Percentiles rank a stretch among this genome's conserved stretches.
Evolutionary conservation across 2,888 invertebrate species (phyloP).

Genomic region (Hecatera dysodea): DNA sequence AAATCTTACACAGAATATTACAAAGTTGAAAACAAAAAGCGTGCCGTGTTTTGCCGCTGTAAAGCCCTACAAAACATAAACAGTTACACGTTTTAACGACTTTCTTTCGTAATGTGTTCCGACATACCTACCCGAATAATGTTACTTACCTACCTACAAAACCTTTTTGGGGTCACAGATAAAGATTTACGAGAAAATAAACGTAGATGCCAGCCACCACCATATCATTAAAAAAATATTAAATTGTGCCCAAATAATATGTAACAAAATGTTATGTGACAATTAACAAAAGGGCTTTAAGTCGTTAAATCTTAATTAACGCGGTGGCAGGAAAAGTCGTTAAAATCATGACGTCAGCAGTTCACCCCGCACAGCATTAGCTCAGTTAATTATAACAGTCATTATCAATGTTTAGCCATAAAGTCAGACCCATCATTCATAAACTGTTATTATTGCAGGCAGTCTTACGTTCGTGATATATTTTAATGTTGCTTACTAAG

Average conservation of each 20-base stretch:
- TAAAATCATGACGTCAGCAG: constrained; percentile 77
- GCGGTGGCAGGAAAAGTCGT: constrained; percentile 73
- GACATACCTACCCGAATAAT: constrained; percentile 24
- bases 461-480: constrained; percentile 48
- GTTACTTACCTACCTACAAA: constrained; percentile 26
- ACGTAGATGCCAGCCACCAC: constrained; percentile 12
- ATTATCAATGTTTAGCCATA: constrained; percentile 69
- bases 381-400: constrained; percentile 71
- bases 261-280: constrained; percentile 75
- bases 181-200: constrained; percentile 50
- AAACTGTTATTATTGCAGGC: constrained; percentile 58
- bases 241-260: constrained; percentile 62
- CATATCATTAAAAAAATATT: constrained; percentile 49
- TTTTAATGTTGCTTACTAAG: constrained; percentile 59
- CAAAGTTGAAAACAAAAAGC: constrained; percentile 16
- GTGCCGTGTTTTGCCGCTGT: constrained; percentile 14
- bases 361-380: constrained; percentile 61
- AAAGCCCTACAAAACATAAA: constrained; percentile 31
- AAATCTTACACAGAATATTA: constrained; percentile 16
- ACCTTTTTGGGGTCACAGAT: constrained; percentile 39
- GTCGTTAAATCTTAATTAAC: constrained; percentile 85
- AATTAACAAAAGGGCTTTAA: constrained; percentile 76
- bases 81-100: constrained; percentile 46
- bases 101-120: constrained; percentile 44
- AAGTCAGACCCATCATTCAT: constrained; percentile 60